A percentile compares a stretch with the other conserved stretches of the same genome.
These are phyloP conservation scores for Tetragonula carbonaria DNA, from an alignment of 2,888 invertebrate species.

Conservation along the genomic window DNA sequence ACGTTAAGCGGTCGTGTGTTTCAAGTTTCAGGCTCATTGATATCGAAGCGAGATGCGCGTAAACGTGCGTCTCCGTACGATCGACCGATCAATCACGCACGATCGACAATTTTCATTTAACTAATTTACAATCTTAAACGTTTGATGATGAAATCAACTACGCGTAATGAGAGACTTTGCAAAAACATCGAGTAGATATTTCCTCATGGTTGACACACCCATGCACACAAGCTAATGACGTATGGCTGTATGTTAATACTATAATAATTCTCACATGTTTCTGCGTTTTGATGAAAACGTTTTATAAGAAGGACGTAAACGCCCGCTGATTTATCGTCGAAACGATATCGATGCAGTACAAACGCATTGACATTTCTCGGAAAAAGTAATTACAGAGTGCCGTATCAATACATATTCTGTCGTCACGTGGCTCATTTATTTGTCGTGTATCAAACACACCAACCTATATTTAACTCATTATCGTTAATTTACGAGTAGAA, in stretches of 20 bases:
- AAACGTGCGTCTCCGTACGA: neutral
- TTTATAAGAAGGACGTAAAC: too few relatives aligned
- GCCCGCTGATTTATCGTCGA: neutral
- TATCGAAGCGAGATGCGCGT: conserved; percentile 5
- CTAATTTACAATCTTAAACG: neutral
- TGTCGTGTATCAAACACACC: neutral
- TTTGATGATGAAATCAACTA: neutral
- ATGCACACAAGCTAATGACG: too few relatives aligned
- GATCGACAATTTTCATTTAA: neutral
- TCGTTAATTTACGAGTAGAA: too few relatives aligned
- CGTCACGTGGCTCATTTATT: neutral
- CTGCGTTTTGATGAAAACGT: too few relatives aligned
- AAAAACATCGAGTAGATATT: neutral
- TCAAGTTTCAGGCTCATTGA: conserved; percentile 15
- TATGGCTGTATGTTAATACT: too few relatives aligned
- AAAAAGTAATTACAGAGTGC: neutral
- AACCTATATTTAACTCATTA: neutral
- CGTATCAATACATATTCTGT: neutral
- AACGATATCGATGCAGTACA: neutral
- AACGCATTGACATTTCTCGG: neutral
- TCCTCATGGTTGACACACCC: neutral
- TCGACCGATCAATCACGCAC: neutral
- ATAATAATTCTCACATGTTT: too few relatives aligned
- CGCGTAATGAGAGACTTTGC: neutral
- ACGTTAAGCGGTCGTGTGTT: neutral